A percentile compares a stretch with the other conserved stretches of the same genome.
These are phyloP conservation scores for Sphaerophoria rueppellii DNA, from an alignment of 2,888 invertebrate genomes.

Conservation along the genomic window DNA sequence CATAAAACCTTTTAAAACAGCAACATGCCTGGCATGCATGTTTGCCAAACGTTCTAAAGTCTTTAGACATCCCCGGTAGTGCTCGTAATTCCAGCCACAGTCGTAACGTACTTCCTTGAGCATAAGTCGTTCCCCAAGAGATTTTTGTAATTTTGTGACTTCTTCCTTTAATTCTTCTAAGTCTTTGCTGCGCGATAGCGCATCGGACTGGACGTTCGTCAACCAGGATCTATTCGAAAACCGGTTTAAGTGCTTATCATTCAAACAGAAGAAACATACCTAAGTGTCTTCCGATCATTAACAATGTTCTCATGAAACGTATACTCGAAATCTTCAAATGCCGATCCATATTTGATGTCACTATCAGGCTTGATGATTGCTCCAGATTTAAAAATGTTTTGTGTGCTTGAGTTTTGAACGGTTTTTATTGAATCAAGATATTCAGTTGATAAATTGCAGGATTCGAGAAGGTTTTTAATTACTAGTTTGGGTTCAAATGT, in stretches of 20 bases:
- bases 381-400: conserved; percentile 22
- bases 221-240: conserved; percentile 86
- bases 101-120: conserved; percentile 88
- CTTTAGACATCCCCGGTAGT: conserved; percentile 94
- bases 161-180: conserved; percentile 88
- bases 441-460: conserved; percentile 93
- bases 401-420: conserved; percentile 8
- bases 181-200: conserved; percentile 86
- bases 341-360: conserved; percentile 69
- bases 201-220: conserved; percentile 86
- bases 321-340: conserved; percentile 73
- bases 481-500: conserved; percentile 88
- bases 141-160: conserved; percentile 83
- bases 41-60: conserved; percentile 90
- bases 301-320: conserved; percentile 60
- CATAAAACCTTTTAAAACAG: conserved; percentile 85
- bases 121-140: conserved; percentile 81
- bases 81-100: conserved; percentile 94
- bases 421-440: conserved; percentile 89
- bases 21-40: conserved; percentile 89
- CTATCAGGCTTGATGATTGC: conserved; percentile 31
- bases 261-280: conserved; percentile 47
- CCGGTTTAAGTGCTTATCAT: background rate
- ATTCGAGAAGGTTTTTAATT: conserved; percentile 87
- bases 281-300: conserved; percentile 65